Conservation (phyloP, 2,113 vertebrate species). For the Barnardius zonarius region DNA sequence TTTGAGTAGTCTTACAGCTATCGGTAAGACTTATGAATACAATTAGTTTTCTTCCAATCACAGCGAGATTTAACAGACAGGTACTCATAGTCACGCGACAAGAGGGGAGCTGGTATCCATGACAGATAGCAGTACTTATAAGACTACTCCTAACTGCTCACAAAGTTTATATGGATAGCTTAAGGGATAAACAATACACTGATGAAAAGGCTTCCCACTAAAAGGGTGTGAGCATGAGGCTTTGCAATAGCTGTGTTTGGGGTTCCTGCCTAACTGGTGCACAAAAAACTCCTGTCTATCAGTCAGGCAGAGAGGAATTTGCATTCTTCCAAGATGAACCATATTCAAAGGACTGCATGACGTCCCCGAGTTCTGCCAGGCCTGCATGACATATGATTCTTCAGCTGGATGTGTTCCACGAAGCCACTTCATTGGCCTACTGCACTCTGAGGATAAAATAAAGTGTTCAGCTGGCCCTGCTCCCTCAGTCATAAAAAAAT, state of each 20-base stretch:
- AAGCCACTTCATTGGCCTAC: neutral
- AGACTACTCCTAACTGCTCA: neutral
- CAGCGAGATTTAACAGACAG: neutral
- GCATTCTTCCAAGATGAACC: neutral
- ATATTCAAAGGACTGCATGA: neutral
- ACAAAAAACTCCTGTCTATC: neutral
- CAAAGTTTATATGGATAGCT: neutral
- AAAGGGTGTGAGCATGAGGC: neutral
- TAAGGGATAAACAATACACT: neutral
- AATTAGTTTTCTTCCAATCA: neutral
- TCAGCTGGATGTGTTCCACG: neutral
- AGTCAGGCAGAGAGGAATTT: neutral
- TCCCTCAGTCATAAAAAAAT: neutral
- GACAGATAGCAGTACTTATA: neutral
- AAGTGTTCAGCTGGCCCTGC: neutral
- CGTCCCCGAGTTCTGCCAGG: neutral
- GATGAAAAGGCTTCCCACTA: neutral
- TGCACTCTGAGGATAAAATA: neutral
- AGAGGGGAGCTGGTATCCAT: neutral
- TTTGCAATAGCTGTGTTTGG: neutral
- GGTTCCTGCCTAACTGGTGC: neutral
- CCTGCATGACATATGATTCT: neutral
- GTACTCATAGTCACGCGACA: accelerated
- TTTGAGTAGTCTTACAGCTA: neutral
- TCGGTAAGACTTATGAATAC: neutral